Conservation (phyloP, 2,797 vertebrate genomes). For the Amazonetta brasiliensis region DNA sequence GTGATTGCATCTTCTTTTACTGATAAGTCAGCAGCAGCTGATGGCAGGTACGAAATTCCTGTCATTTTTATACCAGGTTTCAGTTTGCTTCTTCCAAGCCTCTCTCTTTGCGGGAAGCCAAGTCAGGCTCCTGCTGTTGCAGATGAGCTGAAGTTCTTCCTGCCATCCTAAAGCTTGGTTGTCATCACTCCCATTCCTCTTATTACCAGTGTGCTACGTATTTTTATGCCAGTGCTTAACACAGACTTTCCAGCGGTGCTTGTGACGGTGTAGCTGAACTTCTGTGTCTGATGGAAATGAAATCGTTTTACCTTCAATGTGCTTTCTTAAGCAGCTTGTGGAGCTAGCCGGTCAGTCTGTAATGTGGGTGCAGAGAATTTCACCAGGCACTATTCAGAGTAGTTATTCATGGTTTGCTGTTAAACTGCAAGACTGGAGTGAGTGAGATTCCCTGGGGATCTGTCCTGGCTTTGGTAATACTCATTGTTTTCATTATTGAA, state of each 20-base stretch:
- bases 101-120: constrained; percentile 1
- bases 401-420: constrained; percentile 25
- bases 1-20: not conserved
- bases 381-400: not conserved
- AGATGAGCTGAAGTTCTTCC: constrained; percentile 19
- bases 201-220: not conserved
- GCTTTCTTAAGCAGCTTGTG: not conserved
- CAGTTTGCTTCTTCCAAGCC: not conserved
- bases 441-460: constrained; percentile 16
- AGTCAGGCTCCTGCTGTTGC: not conserved
- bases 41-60: not conserved
- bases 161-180: not conserved
- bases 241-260: not conserved
- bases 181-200: not conserved
- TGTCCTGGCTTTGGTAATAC: constrained; percentile 27
- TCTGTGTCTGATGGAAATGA: constrained; percentile 7
- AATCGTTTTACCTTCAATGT: not conserved
- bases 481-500: constrained; percentile 49
- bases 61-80: not conserved
- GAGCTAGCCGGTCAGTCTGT: not conserved
- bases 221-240: constrained; percentile 29
- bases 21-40: not conserved
- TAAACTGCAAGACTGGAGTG: constrained; percentile 11
- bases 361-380: not conserved
- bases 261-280: not conserved